Evolutionary conservation across 2,113 vertebrate species (phyloP), one percentile per base, ranked within the genome.

Genomic region (Eurystomus gularis): DNA sequence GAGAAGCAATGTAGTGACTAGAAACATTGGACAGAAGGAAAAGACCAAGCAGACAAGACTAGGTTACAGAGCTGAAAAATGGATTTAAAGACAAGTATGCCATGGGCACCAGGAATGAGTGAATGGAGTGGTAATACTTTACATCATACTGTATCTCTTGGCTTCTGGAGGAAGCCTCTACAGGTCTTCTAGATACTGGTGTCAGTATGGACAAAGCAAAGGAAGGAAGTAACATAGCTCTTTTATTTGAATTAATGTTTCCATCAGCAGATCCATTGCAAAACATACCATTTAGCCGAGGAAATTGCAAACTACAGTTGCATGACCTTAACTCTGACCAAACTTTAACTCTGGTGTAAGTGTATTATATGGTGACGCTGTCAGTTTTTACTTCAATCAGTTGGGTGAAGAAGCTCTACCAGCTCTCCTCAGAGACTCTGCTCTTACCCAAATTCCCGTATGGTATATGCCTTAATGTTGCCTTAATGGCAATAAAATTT

Each of bases 81-180:
- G 5, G 20, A 44, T 85, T 66, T 77, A 44, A 86, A 66, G 44
- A 49, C n/a, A 86, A 91, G 33, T 39, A 11, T 62, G 46, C 58
- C 8, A 21, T 0, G 0, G 40, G 7, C 58, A 76, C 39, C 35
- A 61, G n/a, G 77, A 86, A 35, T 9, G 20, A 31, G 31, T 39
- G 39, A 84, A 57, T 31, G 24, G 14, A 64, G 37, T 14, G 37
- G 23, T 51, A 23, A 31, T 65, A 5, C 20, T 78, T 83, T 14
- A 51, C 12, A 20, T 49, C 25, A 5, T 24, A 10, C 13, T 20
- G 2, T 54, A 25, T 54, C 76, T 62, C 29, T 35, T n/a, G 46
- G 66, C 40, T 69, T 75, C 69, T 33, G 4, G 24, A 58, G 31
- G 37, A n/a, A 69, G 51, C 51, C 79, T 76, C 29, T 48, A 3